These are phyloP conservation scores for Capromys pilorides DNA, from an alignment of 2,797 vertebrate species.

Conservation along the genomic window DNA sequence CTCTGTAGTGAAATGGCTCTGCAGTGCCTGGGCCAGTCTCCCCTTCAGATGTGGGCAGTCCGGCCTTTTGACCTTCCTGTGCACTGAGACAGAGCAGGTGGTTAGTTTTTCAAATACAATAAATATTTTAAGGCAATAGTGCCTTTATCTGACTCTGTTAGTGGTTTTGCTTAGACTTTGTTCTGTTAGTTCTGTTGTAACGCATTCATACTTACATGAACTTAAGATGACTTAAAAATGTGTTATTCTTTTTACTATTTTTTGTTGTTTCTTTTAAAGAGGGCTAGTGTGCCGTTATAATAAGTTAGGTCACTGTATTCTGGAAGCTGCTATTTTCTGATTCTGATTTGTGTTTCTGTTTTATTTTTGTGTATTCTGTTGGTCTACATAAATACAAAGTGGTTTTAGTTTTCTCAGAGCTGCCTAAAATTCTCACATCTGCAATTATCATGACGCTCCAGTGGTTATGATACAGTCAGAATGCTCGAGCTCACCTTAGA, in stretches of 20 bases:
- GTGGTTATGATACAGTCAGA: neutral
- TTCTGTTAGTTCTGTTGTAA: neutral
- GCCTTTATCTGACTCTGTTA: neutral
- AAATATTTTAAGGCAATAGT: neutral
- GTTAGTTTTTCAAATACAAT: neutral
- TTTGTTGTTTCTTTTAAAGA: neutral
- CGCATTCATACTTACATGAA: neutral
- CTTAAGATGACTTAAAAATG: constrained; percentile 15
- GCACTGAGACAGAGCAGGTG: neutral
- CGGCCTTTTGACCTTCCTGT: neutral
- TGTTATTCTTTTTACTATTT: neutral
- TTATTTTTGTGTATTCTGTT: neutral
- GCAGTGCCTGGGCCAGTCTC: neutral
- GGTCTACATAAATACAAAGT: neutral
- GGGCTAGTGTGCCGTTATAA: neutral
- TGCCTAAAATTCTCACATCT: neutral
- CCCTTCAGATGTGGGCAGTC: neutral
- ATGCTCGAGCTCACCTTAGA: neutral
- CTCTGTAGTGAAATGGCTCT: neutral
- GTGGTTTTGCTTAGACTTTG: constrained; percentile 19
- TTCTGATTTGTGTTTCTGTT: neutral
- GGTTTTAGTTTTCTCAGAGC: neutral
- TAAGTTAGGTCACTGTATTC: neutral
- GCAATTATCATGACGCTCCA: neutral
- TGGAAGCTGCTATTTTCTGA: neutral